Conservation (phyloP, 2,797 vertebrate species). For the Tinamus major region DNA sequence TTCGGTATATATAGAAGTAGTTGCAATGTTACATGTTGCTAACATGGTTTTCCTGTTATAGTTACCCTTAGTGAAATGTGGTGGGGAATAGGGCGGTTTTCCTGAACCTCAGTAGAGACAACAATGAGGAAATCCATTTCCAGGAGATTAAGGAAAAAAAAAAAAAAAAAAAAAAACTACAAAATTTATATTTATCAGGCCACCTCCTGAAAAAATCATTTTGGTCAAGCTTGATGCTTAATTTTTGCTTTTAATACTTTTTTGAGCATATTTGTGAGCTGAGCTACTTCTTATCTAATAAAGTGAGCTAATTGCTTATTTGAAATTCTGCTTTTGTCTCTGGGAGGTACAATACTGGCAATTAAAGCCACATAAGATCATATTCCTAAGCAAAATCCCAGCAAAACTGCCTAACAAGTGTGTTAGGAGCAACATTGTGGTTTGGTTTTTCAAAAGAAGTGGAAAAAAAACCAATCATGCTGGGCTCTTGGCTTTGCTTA, state of each 20-base stretch:
- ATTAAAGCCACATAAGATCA: slow-evolving; percentile 2
- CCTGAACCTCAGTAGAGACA: neutral
- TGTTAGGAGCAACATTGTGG: neutral
- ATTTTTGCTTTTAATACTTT: neutral
- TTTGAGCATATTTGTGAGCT: neutral
- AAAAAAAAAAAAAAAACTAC: neutral
- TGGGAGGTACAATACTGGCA: neutral
- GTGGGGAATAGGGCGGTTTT: neutral
- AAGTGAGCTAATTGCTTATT: neutral
- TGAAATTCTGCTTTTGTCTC: slow-evolving; percentile 19
- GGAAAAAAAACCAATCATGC: slow-evolving; percentile 38
- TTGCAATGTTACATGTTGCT: neutral
- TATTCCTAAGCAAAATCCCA: neutral
- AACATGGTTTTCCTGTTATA: neutral
- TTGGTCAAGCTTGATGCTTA: neutral
- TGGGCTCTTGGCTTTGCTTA: slow-evolving; percentile 33
- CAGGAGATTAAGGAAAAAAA: too few relatives aligned
- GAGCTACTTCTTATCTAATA: slow-evolving; percentile 1
- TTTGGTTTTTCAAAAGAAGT: neutral
- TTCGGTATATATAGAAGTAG: neutral
- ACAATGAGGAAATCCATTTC: too few relatives aligned
- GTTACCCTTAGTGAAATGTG: neutral
- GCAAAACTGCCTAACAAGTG: slow-evolving; percentile 12
- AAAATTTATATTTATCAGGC: too few relatives aligned
- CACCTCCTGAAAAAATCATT: neutral